Percentiles rank a stretch among this genome's conserved stretches.
Conservation (phyloP, 2,113 vertebrate species). For the Barnardius zonarius region DNA sequence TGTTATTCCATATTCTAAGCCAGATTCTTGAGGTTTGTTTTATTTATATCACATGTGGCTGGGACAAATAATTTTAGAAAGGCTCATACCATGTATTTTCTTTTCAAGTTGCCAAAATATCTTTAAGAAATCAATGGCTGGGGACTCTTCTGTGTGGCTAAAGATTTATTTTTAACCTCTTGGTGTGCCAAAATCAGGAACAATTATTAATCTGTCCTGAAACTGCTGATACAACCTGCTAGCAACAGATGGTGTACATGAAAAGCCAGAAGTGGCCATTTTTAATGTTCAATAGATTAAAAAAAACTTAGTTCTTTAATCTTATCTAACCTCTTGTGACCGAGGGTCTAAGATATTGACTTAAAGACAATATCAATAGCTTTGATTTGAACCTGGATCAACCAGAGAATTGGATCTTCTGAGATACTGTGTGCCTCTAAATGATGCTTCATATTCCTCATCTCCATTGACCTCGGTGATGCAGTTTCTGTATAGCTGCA, state of each 20-base stretch:
- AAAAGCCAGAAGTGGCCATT: slow-evolving; percentile 53
- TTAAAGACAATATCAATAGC: slow-evolving; percentile 47
- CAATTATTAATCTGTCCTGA: slow-evolving; percentile 60
- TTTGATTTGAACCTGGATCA: slow-evolving; percentile 12
- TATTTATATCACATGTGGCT: slow-evolving; percentile 58
- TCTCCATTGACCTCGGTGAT: not conserved
- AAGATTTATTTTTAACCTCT: slow-evolving; percentile 48
- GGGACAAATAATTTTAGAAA: slow-evolving; percentile 29
- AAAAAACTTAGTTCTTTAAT: slow-evolving; percentile 50
- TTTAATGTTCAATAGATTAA: slow-evolving; percentile 67
- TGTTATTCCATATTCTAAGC: slow-evolving; percentile 54
- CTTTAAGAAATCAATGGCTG: slow-evolving; percentile 30
- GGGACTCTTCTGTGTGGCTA: not conserved
- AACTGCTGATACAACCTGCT: slow-evolving; percentile 63
- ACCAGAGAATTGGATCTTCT: not conserved
- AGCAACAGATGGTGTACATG: slow-evolving; percentile 63
- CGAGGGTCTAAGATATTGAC: slow-evolving; percentile 18
- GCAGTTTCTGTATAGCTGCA: not conserved
- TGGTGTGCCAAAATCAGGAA: slow-evolving; percentile 27
- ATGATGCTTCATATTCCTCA: not conserved
- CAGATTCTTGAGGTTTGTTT: slow-evolving; percentile 58
- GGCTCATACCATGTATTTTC: slow-evolving; percentile 4
- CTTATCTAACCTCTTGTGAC: slow-evolving; percentile 54
- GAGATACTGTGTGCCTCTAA: not conserved
- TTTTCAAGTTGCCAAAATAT: slow-evolving; percentile 28